These are phyloP conservation scores for Crocodylus rhombifer DNA, from an alignment of 2,797 vertebrate genomes.

Conservation along the genomic window DNA sequence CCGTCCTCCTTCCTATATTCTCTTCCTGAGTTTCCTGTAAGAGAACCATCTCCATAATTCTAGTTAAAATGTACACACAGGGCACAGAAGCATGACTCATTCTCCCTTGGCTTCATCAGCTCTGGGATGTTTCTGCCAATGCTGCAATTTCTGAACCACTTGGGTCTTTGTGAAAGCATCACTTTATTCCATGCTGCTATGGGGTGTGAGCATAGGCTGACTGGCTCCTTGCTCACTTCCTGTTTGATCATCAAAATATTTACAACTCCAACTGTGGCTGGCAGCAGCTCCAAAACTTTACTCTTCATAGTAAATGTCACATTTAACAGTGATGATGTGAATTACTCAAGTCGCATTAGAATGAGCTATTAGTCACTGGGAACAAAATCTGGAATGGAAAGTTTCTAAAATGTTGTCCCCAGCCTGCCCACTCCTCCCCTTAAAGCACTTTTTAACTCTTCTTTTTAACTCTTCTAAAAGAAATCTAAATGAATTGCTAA, in stretches of 20 bases:
- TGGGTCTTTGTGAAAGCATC: background rate
- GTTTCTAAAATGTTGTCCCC: constrained; percentile 13
- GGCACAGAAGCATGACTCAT: accelerated
- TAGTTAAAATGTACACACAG: background rate
- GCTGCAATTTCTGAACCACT: background rate
- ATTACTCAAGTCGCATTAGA: constrained; percentile 41
- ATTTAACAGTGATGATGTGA: constrained; percentile 69
- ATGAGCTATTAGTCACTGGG: constrained; percentile 53
- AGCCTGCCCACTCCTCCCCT: background rate
- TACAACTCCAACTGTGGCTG: constrained; percentile 55
- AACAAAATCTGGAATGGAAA: constrained; percentile 48
- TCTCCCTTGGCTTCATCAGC: background rate
- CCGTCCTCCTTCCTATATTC: accelerated
- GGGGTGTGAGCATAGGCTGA: background rate
- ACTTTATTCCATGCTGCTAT: background rate
- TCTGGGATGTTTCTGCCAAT: background rate
- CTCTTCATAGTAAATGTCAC: constrained; percentile 71
- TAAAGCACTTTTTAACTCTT: background rate
- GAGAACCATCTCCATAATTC: accelerated
- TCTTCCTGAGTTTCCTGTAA: background rate
- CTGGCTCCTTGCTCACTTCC: constrained; percentile 24
- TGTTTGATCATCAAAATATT: constrained; percentile 54
- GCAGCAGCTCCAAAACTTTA: constrained; percentile 68
- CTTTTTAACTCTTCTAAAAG: background rate
- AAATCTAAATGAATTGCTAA: constrained; percentile 5